A percentile compares a stretch with the other conserved stretches of the same genome.
Evolutionary conservation across 2,113 vertebrate species (phyloP).

Genomic region (Brachionichthys hirsutus): DNA sequence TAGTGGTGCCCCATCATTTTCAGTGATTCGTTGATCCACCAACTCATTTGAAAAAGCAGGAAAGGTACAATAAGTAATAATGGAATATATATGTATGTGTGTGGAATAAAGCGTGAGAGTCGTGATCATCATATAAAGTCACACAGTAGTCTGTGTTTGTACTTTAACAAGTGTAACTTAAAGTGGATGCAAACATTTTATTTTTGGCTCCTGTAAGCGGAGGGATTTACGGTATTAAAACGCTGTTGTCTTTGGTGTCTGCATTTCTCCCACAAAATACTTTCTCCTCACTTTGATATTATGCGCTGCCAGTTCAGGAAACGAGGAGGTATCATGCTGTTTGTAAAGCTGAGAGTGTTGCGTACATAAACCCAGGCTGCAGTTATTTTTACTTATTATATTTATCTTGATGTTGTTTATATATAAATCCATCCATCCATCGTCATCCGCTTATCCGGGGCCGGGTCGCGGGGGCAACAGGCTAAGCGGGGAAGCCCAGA

Average conservation of each 20-base stretch:
- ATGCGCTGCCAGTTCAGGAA: neutral
- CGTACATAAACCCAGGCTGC: neutral
- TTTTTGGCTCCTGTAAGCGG: neutral
- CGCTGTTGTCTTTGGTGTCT: neutral
- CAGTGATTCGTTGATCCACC: neutral
- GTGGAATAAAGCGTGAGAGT: neutral
- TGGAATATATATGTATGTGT: no score
- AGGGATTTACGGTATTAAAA: neutral
- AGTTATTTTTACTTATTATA: conserved; percentile 7
- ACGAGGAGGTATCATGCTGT: conserved; percentile 1
- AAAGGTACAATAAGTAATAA: no score
- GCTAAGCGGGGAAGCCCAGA: no score
- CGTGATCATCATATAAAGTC: neutral
- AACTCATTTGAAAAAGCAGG: neutral
- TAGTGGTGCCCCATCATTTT: no score
- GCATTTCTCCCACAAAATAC: conserved; percentile 4
- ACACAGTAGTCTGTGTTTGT: neutral
- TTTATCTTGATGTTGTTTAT: neutral
- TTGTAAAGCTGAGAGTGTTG: neutral
- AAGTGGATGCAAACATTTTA: neutral
- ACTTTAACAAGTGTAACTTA: neutral
- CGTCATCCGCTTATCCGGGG: no score
- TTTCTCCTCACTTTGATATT: conserved; percentile 10
- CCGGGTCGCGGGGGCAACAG: no score
- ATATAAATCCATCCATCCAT: no score